Evolutionary conservation across 2,113 vertebrate genomes (phyloP).

Genomic region (Fukomys damarensis): DNA sequence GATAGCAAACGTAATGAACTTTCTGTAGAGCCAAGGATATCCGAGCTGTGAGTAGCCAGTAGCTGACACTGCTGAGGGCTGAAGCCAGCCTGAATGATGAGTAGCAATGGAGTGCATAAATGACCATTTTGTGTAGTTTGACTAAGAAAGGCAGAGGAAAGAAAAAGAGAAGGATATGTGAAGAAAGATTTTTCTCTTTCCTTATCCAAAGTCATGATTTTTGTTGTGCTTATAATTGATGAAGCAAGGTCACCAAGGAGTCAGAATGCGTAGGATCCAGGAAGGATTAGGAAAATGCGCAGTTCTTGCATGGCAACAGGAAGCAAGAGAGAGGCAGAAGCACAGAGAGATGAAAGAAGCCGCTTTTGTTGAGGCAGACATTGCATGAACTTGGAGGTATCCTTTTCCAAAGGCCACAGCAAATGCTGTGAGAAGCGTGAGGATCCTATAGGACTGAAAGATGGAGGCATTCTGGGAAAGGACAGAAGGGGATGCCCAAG

Average conservation of each 20-base stretch:
- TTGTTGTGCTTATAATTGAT: background rate
- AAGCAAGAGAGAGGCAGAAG: background rate
- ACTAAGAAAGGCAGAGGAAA: background rate
- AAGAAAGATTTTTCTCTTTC: background rate
- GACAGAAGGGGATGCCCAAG: background rate
- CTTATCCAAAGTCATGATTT: background rate
- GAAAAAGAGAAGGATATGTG: background rate
- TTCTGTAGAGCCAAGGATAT: background rate
- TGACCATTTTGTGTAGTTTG: background rate
- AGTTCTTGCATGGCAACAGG: background rate
- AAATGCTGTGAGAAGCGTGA: background rate
- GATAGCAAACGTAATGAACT: background rate
- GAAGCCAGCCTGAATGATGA: background rate
- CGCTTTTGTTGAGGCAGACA: background rate
- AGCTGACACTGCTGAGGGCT: background rate
- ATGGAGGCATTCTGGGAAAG: background rate
- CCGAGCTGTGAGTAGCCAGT: background rate
- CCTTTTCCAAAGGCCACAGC: no score
- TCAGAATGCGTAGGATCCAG: background rate
- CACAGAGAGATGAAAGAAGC: background rate
- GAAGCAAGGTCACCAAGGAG: background rate
- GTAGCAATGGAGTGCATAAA: background rate
- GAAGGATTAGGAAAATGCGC: background rate
- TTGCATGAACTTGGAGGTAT: fast-evolving
- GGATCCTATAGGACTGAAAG: background rate